Conservation (phyloP, 2,113 vertebrate genomes). For the Poeciliopsis retropinna region DNA sequence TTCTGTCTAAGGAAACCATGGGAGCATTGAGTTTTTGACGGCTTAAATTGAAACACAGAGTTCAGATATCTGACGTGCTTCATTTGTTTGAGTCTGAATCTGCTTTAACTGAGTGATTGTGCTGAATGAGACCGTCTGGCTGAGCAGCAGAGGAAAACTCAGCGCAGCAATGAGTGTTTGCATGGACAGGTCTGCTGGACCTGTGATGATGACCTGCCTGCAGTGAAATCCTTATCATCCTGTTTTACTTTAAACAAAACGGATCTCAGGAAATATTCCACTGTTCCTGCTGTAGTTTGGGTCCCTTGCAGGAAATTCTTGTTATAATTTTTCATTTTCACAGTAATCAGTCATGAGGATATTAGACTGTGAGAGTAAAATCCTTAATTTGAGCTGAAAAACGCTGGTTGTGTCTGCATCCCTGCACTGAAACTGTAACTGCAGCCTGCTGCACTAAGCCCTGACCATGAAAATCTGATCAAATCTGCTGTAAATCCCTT, state of each 20-base stretch:
- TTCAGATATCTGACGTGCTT: too few relatives aligned
- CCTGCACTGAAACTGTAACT: neutral
- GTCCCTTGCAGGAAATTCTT: neutral
- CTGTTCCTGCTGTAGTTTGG: neutral
- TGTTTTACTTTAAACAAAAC: neutral
- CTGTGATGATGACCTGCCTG: neutral
- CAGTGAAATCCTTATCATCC: neutral
- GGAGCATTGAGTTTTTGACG: too few relatives aligned
- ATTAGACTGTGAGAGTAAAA: too few relatives aligned
- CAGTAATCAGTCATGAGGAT: neutral
- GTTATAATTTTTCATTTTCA: neutral
- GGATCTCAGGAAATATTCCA: neutral
- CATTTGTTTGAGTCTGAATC: too few relatives aligned
- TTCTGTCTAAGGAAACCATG: too few relatives aligned
- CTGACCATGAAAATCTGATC: slow-evolving; percentile 25
- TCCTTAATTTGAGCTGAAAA: too few relatives aligned
- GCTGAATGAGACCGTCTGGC: too few relatives aligned
- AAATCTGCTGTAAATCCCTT: neutral
- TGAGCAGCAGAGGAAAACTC: too few relatives aligned
- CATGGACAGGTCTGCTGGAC: neutral
- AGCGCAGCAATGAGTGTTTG: neutral
- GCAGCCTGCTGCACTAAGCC: neutral
- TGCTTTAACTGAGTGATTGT: too few relatives aligned
- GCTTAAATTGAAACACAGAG: too few relatives aligned
- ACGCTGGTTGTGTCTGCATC: too few relatives aligned